Percentiles rank a stretch among this genome's conserved stretches.
Evolutionary conservation across 2,797 vertebrate genomes (phyloP).

Genomic region (Lutra lutra): DNA sequence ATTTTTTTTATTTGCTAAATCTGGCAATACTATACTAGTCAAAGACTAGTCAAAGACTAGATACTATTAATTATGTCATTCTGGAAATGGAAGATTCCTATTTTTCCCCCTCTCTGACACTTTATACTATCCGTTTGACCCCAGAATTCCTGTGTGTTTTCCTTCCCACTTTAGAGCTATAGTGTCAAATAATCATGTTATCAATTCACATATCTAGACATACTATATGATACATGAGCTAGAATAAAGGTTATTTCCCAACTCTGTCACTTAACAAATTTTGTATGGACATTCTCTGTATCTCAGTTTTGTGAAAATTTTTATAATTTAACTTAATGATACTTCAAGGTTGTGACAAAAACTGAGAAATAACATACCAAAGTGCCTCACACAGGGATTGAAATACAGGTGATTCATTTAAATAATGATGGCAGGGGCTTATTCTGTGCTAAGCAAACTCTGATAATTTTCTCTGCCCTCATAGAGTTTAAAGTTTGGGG

Average conservation of each 20-base stretch:
- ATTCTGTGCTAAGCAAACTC: not conserved
- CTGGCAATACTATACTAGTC: not conserved
- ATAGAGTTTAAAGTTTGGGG: not conserved
- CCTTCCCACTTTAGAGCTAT: not conserved
- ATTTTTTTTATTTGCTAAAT: conserved; percentile 35
- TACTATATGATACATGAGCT: not conserved
- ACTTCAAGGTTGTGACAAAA: not conserved
- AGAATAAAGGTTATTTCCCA: not conserved
- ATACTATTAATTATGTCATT: not conserved
- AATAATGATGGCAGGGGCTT: not conserved
- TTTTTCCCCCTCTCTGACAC: not conserved
- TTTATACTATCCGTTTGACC: not conserved
- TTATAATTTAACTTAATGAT: not conserved
- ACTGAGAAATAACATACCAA: not conserved
- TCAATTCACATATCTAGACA: not conserved
- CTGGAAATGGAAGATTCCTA: not conserved
- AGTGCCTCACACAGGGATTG: not conserved
- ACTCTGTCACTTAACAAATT: not conserved
- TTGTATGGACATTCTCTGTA: not conserved
- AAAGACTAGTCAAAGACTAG: not conserved
- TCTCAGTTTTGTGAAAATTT: conserved; percentile 6
- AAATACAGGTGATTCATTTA: not conserved
- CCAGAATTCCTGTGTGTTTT: not conserved
- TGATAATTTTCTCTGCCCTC: not conserved
- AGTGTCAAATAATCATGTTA: not conserved